A percentile compares a stretch with the other conserved stretches of the same genome.
Evolutionary conservation across 2,113 vertebrate species (phyloP).

Genomic region (Litocranius walleri): DNA sequence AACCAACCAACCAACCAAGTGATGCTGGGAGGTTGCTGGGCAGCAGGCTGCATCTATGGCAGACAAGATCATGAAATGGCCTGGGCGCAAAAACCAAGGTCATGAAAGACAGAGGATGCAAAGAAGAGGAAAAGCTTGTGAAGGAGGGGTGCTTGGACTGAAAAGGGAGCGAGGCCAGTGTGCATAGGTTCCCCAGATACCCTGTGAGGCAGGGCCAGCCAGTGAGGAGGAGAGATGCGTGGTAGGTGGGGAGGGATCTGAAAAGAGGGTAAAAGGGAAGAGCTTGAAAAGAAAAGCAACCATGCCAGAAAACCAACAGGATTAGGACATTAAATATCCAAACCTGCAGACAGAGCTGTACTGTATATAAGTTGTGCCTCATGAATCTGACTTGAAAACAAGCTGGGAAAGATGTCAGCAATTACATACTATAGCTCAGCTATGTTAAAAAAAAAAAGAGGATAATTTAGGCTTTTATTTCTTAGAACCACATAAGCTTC

Average conservation of each 20-base stretch:
- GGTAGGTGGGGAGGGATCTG: background rate
- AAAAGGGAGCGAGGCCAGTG: background rate
- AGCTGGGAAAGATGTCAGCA: background rate
- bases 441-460: background rate
- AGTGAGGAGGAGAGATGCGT: background rate
- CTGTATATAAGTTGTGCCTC: background rate
- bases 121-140: background rate
- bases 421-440: background rate
- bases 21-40: background rate
- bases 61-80: background rate
- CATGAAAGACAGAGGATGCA: background rate
- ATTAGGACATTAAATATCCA: background rate
- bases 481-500: background rate
- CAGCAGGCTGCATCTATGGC: background rate
- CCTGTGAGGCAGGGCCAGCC: background rate
- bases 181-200: accelerated
- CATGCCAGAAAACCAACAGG: background rate
- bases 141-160: background rate
- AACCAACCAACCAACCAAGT: background rate
- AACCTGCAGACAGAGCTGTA: background rate
- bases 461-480: background rate
- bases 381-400: conserved; percentile 19
- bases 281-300: background rate
- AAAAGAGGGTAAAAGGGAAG: background rate
- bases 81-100: background rate